A percentile compares a stretch with the other conserved stretches of the same genome.
Conservation (phyloP, 2,888 invertebrate species). For the Ellobium chinense region DNA sequence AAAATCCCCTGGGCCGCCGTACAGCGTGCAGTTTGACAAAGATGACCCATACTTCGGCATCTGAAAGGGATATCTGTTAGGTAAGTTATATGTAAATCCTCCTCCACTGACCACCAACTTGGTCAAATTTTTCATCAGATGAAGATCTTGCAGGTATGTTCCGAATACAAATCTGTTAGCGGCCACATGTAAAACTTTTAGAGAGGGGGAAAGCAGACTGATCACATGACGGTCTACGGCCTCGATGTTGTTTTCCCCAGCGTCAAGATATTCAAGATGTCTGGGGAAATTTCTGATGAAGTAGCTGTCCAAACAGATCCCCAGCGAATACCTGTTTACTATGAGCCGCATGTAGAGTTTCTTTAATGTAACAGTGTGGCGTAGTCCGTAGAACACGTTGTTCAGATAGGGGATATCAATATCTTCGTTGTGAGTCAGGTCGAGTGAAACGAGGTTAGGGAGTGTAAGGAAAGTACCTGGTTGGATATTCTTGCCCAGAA, state of each 20-base stretch:
- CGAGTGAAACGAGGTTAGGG: neutral
- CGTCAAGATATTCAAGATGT: neutral
- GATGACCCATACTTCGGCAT: too few species aligned
- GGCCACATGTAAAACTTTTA: slow-evolving; percentile 7
- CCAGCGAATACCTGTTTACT: neutral
- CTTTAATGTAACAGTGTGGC: neutral
- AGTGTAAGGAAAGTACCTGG: neutral
- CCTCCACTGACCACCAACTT: neutral
- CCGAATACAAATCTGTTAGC: slow-evolving; percentile 24
- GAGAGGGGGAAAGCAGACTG: neutral
- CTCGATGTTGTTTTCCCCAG: slow-evolving; percentile 8
- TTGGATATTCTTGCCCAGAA: neutral
- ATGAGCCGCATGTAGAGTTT: neutral
- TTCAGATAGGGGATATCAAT: neutral
- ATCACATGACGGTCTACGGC: slow-evolving; percentile 9
- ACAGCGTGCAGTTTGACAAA: neutral
- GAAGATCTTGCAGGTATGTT: slow-evolving; percentile 5
- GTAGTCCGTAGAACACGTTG: neutral
- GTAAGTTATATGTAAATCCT: neutral
- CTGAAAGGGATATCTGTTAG: neutral
- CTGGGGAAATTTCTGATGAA: slow-evolving; percentile 1
- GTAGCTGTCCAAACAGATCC: neutral
- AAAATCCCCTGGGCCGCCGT: neutral
- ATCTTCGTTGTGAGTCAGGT: neutral
- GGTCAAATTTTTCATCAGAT: neutral